Base-by-base conservation (phyloP, 2,888 invertebrate species). In the Rosalia funebris region DNA sequence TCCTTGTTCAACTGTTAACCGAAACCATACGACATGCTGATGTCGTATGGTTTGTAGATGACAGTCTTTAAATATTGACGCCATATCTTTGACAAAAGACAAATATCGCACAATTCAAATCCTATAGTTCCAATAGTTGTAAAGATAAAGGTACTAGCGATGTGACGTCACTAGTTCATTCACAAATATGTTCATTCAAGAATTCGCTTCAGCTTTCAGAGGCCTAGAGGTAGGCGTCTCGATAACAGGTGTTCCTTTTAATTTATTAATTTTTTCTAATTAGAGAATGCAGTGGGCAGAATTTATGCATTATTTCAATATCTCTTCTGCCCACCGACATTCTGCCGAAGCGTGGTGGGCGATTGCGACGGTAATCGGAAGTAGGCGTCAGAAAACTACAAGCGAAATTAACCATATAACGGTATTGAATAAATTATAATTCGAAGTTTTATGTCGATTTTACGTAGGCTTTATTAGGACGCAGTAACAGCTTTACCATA, bases 241-340 rank as follows among this genome's bases (percentile, higher is more conserved):
- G 3, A 25, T 39, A 39, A 15, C 50, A 50, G 50, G 50, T 50
- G 50, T 20, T 50, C 20, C 9, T 12, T 39, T 50, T 50, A 2
- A n/a, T 34, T 50, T 39, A 39, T 50, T 50, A 25, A 39, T 50
- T 39, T 25, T 39, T n/a, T 39, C 50, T 39, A 39, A 39, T 14
- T 50, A 39, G 17, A 39, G 50, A 11, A 11, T 37, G 20, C n/a
- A 2, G 50, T 50, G 50, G 50, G 50, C 10, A 50, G 50, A 14
- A 2, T 19, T 50, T 50, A 50, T 50, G 50, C 50, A 39, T 50
- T 39, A 50, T 39, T 50, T 39, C 50, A 25, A 20, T 39, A 50
- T 50, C 17, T 37, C 39, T 39, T 50, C 37, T 9, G 37, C 48
- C 37, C 19, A 48, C 48, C 16, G 14, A 39, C 2, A 34, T 34